A percentile compares a stretch with the other conserved stretches of the same genome.
phyloP scores from a whole-genome alignment of 2,797 vertebrate species.

The Nyctalus aviator region DNA sequence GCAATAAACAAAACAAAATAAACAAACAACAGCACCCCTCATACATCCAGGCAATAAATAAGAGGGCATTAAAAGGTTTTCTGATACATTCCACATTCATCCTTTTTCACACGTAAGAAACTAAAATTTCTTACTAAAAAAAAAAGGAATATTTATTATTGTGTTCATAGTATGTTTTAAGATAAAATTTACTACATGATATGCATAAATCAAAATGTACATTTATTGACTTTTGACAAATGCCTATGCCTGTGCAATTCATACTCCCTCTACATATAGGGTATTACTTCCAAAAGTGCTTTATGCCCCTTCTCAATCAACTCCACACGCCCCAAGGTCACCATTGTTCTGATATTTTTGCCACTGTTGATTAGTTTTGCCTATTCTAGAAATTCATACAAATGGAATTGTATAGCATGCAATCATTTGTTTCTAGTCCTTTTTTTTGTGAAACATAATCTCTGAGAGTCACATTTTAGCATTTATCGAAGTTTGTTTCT shows the following conservation, averaged over 20 bases:
- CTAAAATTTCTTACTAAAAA: neutral
- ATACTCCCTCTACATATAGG: neutral
- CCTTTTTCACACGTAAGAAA: neutral
- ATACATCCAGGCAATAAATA: neutral
- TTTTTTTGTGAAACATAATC: neutral
- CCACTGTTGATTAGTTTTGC: neutral
- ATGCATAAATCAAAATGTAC: neutral
- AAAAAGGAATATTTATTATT: neutral
- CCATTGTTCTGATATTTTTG: neutral
- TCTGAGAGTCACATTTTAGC: neutral
- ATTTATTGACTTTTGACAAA: constrained; percentile 16
- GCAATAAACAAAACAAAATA: neutral
- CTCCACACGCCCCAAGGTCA: neutral
- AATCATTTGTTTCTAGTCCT: neutral
- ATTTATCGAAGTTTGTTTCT: neutral
- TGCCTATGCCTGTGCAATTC: neutral
- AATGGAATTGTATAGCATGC: neutral
- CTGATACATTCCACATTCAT: neutral
- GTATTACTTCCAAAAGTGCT: neutral
- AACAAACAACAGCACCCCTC: too few species aligned
- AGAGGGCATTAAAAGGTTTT: neutral
- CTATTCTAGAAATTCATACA: neutral
- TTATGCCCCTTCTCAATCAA: neutral
- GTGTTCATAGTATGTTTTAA: neutral
- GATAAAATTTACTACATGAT: neutral